A percentile compares a stretch with the other conserved stretches of the same genome.
Evolutionary conservation across 2,797 vertebrate genomes (phyloP).

Genomic region (Falco concolor): DNA sequence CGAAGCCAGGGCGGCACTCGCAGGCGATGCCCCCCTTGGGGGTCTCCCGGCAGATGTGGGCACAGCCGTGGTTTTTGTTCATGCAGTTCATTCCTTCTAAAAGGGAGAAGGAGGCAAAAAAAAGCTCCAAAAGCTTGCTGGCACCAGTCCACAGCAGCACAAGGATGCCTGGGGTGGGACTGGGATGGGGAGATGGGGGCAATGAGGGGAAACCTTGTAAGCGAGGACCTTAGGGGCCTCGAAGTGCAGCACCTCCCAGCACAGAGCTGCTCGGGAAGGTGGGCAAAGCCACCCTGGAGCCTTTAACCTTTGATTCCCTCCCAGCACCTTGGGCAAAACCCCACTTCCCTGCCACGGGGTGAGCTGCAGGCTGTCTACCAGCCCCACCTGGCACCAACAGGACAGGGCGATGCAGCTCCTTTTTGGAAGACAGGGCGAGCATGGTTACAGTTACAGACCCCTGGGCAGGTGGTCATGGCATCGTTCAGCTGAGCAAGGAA

Average conservation of each 20-base stretch:
- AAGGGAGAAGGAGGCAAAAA: conserved; percentile 49
- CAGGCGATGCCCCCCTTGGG: conserved; percentile 94
- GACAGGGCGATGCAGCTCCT: neutral
- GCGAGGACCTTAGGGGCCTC: neutral
- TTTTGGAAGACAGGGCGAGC: neutral
- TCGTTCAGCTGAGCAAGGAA: neutral
- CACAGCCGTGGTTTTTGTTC: conserved; percentile 98
- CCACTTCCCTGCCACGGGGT: neutral
- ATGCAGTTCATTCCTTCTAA: conserved; percentile 96
- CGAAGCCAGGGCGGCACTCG: conserved; percentile 95
- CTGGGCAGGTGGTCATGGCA: rapidly evolving
- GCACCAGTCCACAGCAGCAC: neutral
- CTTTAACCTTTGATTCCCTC: neutral
- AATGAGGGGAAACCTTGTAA: neutral
- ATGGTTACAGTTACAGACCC: neutral
- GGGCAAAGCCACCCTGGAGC: neutral
- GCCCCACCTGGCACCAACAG: neutral
- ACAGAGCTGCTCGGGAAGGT: neutral
- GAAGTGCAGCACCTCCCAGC: neutral
- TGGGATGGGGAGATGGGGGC: neutral
- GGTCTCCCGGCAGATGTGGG: conserved; percentile 95
- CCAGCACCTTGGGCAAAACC: neutral
- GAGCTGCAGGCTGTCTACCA: neutral
- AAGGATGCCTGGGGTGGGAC: neutral
- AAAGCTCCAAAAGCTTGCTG: conserved; percentile 17